These are phyloP conservation scores for Listronotus oregonensis DNA, from an alignment of 1,140 invertebrate genomes.

Conservation along the genomic window DNA sequence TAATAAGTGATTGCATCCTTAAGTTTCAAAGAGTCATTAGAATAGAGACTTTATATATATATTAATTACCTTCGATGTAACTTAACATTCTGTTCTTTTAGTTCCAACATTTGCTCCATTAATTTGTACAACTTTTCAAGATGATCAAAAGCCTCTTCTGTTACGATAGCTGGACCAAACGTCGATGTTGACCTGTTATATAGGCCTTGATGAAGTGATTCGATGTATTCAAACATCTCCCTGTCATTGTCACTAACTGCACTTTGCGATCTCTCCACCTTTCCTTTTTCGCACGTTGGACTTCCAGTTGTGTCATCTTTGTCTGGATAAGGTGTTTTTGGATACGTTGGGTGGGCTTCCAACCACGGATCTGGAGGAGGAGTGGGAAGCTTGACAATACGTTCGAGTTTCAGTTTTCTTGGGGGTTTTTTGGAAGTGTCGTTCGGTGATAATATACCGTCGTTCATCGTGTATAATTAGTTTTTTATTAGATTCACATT, in stretches of 20 bases:
- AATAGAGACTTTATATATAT: no score
- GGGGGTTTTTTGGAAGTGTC: slow-evolving; percentile 26
- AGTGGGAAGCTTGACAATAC: slow-evolving; percentile 45
- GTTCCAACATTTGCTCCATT: slow-evolving; percentile 73
- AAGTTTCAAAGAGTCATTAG: no score
- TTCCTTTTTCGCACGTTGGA: background rate
- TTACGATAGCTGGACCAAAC: slow-evolving; percentile 58
- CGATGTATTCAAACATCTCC: slow-evolving; percentile 50
- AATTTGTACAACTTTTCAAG: slow-evolving; percentile 75
- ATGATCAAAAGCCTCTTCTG: slow-evolving; percentile 71
- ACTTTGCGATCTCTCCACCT: slow-evolving; percentile 7
- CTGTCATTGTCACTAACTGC: slow-evolving; percentile 37
- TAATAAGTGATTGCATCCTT: no score
- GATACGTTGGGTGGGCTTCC: background rate
- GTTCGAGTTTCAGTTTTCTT: slow-evolving; percentile 40
- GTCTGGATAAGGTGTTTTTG: slow-evolving; percentile 2
- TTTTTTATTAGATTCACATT: no score
- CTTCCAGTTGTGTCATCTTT: background rate
- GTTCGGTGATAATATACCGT: slow-evolving; percentile 39
- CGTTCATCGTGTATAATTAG: slow-evolving; percentile 28
- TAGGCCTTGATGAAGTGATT: slow-evolving; percentile 42
- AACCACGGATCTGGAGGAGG: slow-evolving; percentile 50
- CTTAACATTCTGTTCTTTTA: slow-evolving; percentile 72
- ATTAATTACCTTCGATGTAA: slow-evolving; percentile 63
- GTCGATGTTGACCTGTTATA: slow-evolving; percentile 51